A percentile compares a stretch with the other conserved stretches of the same genome.
These are phyloP conservation scores for Cottus gobio DNA, from an alignment of 2,113 vertebrate genomes.

Conservation along the genomic window DNA sequence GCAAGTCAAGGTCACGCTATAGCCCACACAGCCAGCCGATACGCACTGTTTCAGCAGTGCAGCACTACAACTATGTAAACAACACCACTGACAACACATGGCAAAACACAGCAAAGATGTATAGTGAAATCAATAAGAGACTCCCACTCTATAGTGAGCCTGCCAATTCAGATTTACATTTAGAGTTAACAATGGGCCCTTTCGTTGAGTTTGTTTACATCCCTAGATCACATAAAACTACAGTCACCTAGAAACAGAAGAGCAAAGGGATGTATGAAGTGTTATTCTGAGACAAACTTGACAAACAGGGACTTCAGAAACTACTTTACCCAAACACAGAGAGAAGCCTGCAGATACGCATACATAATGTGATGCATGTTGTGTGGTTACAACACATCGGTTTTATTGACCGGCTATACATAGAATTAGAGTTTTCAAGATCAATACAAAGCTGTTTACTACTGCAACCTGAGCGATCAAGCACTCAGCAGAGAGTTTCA, in stretches of 20 bases:
- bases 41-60: neutral
- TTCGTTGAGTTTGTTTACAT: neutral
- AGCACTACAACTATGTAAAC: neutral
- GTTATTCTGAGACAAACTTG: neutral
- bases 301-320: neutral
- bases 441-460: conserved; percentile 2
- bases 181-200: neutral
- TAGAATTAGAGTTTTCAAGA: neutral
- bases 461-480: conserved; percentile 12
- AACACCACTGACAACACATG: neutral
- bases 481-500: conserved; percentile 11
- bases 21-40: conserved; percentile 17
- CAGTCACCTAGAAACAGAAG: neutral
- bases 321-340: neutral
- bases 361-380: no score
- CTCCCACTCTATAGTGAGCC: neutral
- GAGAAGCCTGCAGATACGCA: neutral
- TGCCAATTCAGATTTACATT: neutral
- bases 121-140: neutral
- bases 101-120: neutral
- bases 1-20: conserved; percentile 41
- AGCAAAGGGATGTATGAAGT: neutral
- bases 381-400: neutral
- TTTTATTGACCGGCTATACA: neutral
- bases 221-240: neutral